phyloP scores from a whole-genome alignment of 2,888 invertebrate species.

The Orthosia cruda region DNA sequence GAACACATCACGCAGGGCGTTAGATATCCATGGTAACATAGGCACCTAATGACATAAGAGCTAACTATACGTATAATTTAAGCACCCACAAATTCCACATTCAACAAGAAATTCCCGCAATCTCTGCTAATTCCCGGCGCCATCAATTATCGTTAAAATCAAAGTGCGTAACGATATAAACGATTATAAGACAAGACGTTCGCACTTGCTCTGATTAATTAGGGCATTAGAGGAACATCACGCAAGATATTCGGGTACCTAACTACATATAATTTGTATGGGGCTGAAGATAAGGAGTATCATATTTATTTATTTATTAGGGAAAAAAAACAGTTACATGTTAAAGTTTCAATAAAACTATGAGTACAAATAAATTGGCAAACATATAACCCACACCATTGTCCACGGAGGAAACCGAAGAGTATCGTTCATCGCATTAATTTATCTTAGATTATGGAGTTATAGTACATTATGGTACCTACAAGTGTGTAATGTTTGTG shows the following conservation, averaged over 20 bases:
- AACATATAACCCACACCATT: no score
- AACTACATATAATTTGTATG: neutral
- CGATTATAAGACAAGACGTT: conserved; percentile 61
- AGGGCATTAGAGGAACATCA: conserved; percentile 59
- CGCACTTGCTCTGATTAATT: conserved; percentile 68
- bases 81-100: conserved; percentile 9
- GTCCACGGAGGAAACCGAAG: no score
- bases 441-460: no score
- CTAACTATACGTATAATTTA: neutral
- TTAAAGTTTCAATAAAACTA: no score
- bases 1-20: no score
- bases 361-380: no score
- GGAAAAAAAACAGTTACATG: no score
- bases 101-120: conserved; percentile 20
- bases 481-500: no score
- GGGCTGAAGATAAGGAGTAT: neutral
- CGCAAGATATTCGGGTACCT: conserved; percentile 11
- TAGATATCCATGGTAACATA: neutral
- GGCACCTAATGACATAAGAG: neutral
- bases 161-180: conserved; percentile 67
- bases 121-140: conserved; percentile 38
- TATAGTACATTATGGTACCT: no score
- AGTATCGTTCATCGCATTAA: no score
- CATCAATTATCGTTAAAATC: conserved; percentile 69
- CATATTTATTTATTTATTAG: no score